These are phyloP conservation scores for Melinaea menophilus DNA, from an alignment of 2,888 invertebrate genomes.

Conservation along the genomic window DNA sequence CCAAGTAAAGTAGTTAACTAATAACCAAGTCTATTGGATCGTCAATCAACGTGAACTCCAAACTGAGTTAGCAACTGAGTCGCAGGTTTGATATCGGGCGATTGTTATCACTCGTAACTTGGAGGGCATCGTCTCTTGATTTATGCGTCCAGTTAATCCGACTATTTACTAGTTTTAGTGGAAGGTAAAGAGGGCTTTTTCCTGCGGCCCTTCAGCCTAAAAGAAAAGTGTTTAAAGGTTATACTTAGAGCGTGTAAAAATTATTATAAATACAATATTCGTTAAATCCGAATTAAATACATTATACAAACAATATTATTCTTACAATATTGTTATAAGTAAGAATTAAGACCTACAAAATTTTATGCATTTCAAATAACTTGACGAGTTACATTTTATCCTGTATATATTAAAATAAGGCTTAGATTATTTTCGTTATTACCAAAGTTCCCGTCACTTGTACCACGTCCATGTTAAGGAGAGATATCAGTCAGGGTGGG, in stretches of 20 bases:
- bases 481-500: conserved; percentile 65
- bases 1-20: conserved; percentile 4
- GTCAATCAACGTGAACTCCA: conserved; percentile 25
- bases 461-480: conserved; percentile 44
- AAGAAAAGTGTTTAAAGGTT: conserved; percentile 29
- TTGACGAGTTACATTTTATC: too few relatives aligned
- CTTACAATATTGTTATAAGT: too few relatives aligned
- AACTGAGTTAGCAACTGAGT: conserved; percentile 21
- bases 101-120: conserved; percentile 35
- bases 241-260: conserved; percentile 25
- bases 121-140: conserved; percentile 50
- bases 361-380: too few relatives aligned
- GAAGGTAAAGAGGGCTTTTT: conserved; percentile 72
- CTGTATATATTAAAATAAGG: too few relatives aligned
- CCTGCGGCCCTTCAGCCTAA: conserved; percentile 53
- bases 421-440: too few relatives aligned
- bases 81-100: conserved; percentile 33
- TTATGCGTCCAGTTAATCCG: conserved; percentile 71
- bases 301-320: background rate
- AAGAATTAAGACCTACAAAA: too few relatives aligned
- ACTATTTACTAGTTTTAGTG: conserved; percentile 75
- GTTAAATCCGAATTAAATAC: background rate
- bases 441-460: conserved; percentile 30
- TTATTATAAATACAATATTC: background rate
- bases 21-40: conserved; percentile 16